phyloP scores from a whole-genome alignment of 2,888 invertebrate genomes.

The Troides oblongomaculatus region DNA sequence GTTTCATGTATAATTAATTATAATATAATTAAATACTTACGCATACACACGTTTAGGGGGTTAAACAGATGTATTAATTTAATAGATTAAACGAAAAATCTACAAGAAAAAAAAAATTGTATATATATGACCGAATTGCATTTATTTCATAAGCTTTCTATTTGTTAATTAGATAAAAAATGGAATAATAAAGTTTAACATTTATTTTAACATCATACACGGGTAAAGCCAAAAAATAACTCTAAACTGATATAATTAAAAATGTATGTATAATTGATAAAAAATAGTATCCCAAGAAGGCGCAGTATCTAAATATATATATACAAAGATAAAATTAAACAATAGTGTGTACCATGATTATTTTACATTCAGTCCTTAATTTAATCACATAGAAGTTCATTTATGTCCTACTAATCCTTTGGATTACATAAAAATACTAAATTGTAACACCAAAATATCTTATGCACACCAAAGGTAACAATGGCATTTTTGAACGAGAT shows the following conservation, averaged over 20 bases:
- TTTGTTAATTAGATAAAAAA: slow-evolving; percentile 63
- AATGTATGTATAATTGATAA: slow-evolving; percentile 50
- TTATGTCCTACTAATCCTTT: slow-evolving; percentile 53
- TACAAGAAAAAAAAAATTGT: slow-evolving; percentile 18
- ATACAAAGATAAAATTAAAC: slow-evolving; percentile 49
- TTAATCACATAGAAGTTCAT: slow-evolving; percentile 68
- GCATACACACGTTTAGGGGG: not conserved
- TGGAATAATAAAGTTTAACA: slow-evolving; percentile 72
- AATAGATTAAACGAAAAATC: slow-evolving; percentile 20
- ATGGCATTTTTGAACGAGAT: slow-evolving; percentile 34
- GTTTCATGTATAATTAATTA: not conserved
- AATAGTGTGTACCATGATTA: slow-evolving; percentile 39
- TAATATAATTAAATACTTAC: slow-evolving; percentile 34
- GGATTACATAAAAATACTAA: slow-evolving; percentile 47
- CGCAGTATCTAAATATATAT: slow-evolving; percentile 59
- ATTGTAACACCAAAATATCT: slow-evolving; percentile 35
- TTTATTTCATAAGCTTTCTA: slow-evolving; percentile 54
- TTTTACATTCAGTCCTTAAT: slow-evolving; percentile 61
- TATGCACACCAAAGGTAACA: slow-evolving; percentile 35
- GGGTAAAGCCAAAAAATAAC: slow-evolving; percentile 61
- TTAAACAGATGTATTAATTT: slow-evolving; percentile 1
- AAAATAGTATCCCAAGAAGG: slow-evolving; percentile 52
- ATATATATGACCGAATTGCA: slow-evolving; percentile 28
- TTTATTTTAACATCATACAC: slow-evolving; percentile 63
- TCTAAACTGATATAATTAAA: slow-evolving; percentile 53